These are phyloP conservation scores for Folsomia manolachei DNA, from an alignment of 2,888 invertebrate genomes.

Conservation along the genomic window DNA sequence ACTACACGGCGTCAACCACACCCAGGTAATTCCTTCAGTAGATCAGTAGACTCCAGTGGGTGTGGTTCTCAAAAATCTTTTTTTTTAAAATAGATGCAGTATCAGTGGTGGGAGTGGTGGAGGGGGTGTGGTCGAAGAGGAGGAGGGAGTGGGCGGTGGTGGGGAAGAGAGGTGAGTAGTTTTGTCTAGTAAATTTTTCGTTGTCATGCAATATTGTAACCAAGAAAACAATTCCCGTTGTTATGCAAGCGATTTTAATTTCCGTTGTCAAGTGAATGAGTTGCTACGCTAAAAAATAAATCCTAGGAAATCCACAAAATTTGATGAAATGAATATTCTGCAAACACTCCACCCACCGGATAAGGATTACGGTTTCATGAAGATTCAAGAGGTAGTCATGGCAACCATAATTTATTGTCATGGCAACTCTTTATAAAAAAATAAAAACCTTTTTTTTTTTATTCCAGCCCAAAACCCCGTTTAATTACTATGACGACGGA, in stretches of 20 bases:
- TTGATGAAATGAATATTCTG: conserved; percentile 98
- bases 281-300: too few species aligned
- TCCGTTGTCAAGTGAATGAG: too few species aligned
- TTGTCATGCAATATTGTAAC: background rate
- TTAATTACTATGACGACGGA: conserved; percentile 60
- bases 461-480: conserved; percentile 92
- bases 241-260: too few species aligned
- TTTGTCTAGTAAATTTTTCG: background rate
- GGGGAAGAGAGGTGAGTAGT: background rate
- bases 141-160: background rate
- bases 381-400: conserved; percentile 63
- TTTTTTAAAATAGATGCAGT: too few species aligned
- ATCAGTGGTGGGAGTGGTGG: background rate
- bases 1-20: too few species aligned
- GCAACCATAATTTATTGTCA: background rate
- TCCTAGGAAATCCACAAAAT: conserved; percentile 68
- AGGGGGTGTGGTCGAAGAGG: background rate
- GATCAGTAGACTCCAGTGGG: too few species aligned
- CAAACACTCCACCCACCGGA: conserved; percentile 96
- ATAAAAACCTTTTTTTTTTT: background rate
- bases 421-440: too few species aligned
- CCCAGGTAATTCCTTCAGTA: too few species aligned
- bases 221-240: too few species aligned
- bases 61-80: background rate
- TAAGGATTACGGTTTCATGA: conserved; percentile 99